Evolutionary conservation across 2,888 invertebrate genomes (phyloP), one percentile per base, ranked within the genome.

Genomic region (Pachydiplax longipennis): DNA sequence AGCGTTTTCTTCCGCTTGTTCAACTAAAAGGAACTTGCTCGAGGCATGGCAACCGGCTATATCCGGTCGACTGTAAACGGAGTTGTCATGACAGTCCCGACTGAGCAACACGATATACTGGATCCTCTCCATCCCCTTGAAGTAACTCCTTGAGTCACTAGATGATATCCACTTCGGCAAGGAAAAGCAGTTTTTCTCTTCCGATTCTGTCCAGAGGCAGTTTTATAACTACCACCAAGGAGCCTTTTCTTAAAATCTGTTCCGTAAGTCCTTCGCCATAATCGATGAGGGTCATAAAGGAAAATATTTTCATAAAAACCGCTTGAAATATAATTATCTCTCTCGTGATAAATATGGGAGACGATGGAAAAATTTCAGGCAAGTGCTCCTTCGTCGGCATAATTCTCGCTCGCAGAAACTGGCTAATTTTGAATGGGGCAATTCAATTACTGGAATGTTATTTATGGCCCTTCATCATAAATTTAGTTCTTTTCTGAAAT

Each of bases 141-240:
- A 83, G 58, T 83, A 58, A 58, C 83, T 22, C 65, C 65, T n/a
- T 6, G 65, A 65, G 65, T n/a, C 65, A 65, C 22, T n/a, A 65
- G 65, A 18, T 61, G 61, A 61, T 65, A 65, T 65, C 65, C 65
- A 65, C 65, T 65, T 65, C 65, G n/a, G 22, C 61, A 61, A 12
- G n/a, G n/a, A n/a, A 65, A 65, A 65, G 65, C 22, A n/a, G 65
- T 65, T 65, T 65, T 65, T 65, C 65, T 65, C n/a, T 65, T n/a
- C 65, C n/a, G 25, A 65, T n/a, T 48, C 82, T 18, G 58, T 35
- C 35, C 58, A 35, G 53, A 53, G 83, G 58, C 58, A 83, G 58
- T 83, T 83, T 83, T 83, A 83, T 58, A 58, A 58, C 83, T 58
- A 58, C 35, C 53, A 18, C 35, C 61, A 83, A 40, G 83, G 53